Conservation (phyloP, 1,140 invertebrate genomes). For the Microplitis mediator region DNA sequence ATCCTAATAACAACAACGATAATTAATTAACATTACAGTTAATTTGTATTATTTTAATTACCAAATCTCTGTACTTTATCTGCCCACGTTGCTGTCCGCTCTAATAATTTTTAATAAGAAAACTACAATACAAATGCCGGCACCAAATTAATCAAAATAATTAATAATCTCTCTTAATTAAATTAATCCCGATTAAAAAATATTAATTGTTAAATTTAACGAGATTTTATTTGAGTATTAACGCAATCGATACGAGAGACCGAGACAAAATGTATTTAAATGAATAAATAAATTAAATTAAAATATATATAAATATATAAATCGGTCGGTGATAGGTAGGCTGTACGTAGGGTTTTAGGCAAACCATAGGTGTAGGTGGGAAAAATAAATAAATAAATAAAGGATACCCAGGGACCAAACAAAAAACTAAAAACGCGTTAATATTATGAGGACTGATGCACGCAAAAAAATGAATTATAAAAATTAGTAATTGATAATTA, state of each 20-base stretch:
- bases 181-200: too few relatives aligned
- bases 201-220: background rate
- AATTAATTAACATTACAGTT: too few relatives aligned
- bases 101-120: background rate
- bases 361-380: background rate
- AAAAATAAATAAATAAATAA: conserved; percentile 31
- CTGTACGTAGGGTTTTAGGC: conserved; percentile 24
- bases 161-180: too few relatives aligned
- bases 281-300: background rate
- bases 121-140: background rate
- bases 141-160: too few relatives aligned
- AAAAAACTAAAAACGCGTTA: conserved; percentile 40
- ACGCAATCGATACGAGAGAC: background rate
- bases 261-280: background rate
- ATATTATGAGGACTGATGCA: conserved; percentile 47
- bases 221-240: background rate
- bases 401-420: conserved; percentile 55
- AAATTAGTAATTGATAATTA: too few relatives aligned
- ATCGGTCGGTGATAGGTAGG: conserved; percentile 28
- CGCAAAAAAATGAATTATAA: too few relatives aligned
- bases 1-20: background rate
- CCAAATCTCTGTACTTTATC: background rate
- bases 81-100: background rate
- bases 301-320: background rate
- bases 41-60: background rate